These are phyloP conservation scores for Strix aluco DNA, from an alignment of 2,113 vertebrate genomes.

Conservation along the genomic window DNA sequence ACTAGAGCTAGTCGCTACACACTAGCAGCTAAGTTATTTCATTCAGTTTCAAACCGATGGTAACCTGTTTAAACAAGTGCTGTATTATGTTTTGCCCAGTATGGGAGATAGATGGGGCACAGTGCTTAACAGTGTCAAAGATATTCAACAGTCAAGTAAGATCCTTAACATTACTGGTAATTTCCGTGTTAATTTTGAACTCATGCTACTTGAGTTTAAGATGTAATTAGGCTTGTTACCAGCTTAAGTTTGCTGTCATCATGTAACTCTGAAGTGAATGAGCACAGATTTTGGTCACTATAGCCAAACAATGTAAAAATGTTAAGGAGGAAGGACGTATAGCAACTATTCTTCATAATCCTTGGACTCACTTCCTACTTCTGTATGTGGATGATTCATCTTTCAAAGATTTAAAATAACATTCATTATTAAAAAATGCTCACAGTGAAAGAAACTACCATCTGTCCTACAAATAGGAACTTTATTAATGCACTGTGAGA, in stretches of 20 bases:
- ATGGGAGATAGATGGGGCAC: not conserved
- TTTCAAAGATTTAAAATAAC: conserved; percentile 16
- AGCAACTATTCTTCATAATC: not conserved
- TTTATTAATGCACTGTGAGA: not conserved
- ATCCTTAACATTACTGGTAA: not conserved
- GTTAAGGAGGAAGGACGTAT: not conserved
- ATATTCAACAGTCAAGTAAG: not conserved
- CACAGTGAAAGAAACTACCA: not conserved
- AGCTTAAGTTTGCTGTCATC: not conserved
- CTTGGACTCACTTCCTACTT: conserved; percentile 27
- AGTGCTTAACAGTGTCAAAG: not conserved
- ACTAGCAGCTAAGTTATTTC: not conserved
- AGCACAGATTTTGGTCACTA: not conserved
- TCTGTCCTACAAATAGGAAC: not conserved
- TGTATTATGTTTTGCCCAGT: not conserved
- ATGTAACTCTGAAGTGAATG: not conserved
- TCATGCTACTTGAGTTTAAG: not conserved
- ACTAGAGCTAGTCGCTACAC: not conserved
- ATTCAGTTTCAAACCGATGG: not conserved
- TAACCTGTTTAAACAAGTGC: not conserved
- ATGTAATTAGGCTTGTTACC: not conserved
- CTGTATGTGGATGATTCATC: not conserved
- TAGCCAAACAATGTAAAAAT: not conserved
- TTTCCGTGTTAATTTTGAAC: not conserved
- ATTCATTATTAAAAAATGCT: conserved; percentile 22